Conservation (phyloP, 2,797 vertebrate genomes). For the Fringilla coelebs region DNA sequence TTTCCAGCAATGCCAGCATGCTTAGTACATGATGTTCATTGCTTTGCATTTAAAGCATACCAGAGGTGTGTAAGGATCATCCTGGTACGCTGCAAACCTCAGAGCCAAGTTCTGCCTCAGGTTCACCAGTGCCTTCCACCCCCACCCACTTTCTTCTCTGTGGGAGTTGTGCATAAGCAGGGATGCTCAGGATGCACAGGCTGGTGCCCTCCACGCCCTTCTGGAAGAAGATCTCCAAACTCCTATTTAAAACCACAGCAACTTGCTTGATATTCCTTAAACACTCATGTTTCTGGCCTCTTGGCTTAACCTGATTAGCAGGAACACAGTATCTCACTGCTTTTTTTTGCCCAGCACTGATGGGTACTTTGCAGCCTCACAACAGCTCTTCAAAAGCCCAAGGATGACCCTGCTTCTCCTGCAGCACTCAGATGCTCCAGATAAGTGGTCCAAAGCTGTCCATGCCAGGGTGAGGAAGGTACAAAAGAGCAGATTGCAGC, state of each 20-base stretch:
- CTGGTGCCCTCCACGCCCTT: background rate
- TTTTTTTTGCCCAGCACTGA: background rate
- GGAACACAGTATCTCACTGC: background rate
- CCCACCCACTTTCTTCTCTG: rapidly evolving
- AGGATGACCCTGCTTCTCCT: background rate
- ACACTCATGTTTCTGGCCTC: background rate
- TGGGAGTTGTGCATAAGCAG: background rate
- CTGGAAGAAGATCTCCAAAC: background rate
- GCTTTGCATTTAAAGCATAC: background rate
- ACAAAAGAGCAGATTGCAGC: background rate
- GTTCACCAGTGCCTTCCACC: background rate
- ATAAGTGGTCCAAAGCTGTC: background rate
- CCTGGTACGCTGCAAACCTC: background rate
- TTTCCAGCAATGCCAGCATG: background rate
- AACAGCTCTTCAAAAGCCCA: background rate
- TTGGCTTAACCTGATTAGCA: background rate
- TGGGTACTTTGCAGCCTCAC: background rate
- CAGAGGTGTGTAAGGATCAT: background rate
- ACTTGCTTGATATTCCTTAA: background rate
- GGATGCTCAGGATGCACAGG: rapidly evolving
- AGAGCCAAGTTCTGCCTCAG: background rate
- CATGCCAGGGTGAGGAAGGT: rapidly evolving
- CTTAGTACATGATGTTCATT: background rate
- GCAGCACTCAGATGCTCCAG: background rate
- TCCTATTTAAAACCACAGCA: background rate